Evolutionary conservation across 1,140 invertebrate species (phyloP), one percentile per base, ranked within the genome.

Genomic region (Archivesica marissinica): DNA sequence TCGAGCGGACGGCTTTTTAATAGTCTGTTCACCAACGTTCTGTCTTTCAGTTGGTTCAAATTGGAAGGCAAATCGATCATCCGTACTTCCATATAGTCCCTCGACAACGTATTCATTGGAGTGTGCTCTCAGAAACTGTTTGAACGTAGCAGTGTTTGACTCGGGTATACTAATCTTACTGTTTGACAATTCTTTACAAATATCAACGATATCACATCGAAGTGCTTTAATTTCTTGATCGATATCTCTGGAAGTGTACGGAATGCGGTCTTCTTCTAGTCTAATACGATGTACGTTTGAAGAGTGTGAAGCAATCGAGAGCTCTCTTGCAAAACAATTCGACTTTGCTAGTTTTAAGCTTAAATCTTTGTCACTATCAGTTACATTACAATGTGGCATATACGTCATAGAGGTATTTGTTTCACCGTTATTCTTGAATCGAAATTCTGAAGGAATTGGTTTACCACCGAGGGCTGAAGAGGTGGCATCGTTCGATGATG

Each of bases 161-260:
- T 68, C 41, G 25, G 68, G 30, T n/a, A 41, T 20, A 28, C 56
- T 79, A n/a, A 66, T 25, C 50, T 75, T 83, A 50, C 35, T 74
- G 61, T 61, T 83, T 30, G 56, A 44, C n/a, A 83, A 50, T 39
- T 83, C 68, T 23, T 50, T 13, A n/a, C 44, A 83, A 6, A 83
- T 39, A 17, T 75, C 70, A 33, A 59, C n/a, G 11, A 83, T 59
- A 1, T 61, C 54, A 6, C 17, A 52, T 23, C 72, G n/a, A 0
- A 83, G 39, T 56, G 47, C 38, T n/a, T 74, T 23, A 3, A 83
- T 83, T 75, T 83, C 80, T 59, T 50, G 41, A 0, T 64, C 30
- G 28, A 64, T 75, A 50, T 83, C 68, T 2, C 74, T 25, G 11
- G 23, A 13, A 35, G 33, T 23, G 47, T 78, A 78, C 2, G 13